phyloP scores from a whole-genome alignment of 1,140 invertebrate genomes.

The Sycobia sp. region DNA sequence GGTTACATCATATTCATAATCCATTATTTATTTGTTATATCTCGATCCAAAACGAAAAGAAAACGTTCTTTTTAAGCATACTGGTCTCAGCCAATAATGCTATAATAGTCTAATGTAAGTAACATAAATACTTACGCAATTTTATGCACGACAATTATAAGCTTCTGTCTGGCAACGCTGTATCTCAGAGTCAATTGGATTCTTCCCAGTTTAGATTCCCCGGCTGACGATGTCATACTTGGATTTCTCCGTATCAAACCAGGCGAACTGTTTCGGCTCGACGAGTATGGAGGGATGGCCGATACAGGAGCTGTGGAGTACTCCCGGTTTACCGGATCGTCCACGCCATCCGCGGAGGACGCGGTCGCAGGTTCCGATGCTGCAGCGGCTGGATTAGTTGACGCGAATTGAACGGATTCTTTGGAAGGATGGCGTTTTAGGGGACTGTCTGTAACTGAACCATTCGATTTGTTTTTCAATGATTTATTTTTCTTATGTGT shows the following conservation, averaged over 20 bases:
- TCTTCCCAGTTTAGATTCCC: conserved; percentile 74
- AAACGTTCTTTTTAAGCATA: too few species aligned
- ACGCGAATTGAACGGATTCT: conserved; percentile 54
- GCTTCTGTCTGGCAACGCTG: conserved; percentile 78
- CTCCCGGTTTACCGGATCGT: conserved; percentile 43
- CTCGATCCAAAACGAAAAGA: too few species aligned
- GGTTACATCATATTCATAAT: too few species aligned
- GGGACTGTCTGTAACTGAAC: conserved; percentile 48
- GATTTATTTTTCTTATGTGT: background rate
- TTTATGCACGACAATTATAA: conserved; percentile 85
- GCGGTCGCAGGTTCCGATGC: conserved; percentile 41
- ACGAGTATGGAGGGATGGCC: conserved; percentile 15
- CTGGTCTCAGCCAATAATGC: too few species aligned
- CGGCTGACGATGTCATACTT: conserved; percentile 66
- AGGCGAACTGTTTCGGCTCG: conserved; percentile 33
- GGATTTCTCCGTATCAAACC: conserved; percentile 53
- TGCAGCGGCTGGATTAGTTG: conserved; percentile 43
- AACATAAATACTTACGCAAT: conserved; percentile 73
- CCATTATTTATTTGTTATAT: too few species aligned
- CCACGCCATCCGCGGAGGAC: conserved; percentile 41
- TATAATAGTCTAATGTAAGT: background rate
- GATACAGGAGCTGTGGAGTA: conserved; percentile 39
- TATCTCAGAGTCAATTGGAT: conserved; percentile 88
- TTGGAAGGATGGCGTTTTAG: conserved; percentile 54
- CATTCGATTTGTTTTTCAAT: background rate